Conservation (phyloP, 2,113 vertebrate species). For the Silurus meridionalis region DNA sequence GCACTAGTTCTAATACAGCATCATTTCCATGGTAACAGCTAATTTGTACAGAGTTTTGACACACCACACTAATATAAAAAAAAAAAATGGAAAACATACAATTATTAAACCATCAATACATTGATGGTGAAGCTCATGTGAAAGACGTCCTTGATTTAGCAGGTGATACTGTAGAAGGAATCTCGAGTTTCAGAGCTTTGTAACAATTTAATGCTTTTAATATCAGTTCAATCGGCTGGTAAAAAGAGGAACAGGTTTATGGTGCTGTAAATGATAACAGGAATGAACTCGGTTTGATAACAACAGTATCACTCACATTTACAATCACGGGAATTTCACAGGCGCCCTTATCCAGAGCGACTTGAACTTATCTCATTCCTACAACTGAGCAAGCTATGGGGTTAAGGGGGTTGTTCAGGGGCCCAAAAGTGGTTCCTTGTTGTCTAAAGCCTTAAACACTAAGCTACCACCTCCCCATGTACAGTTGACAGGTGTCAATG, state of each 20-base stretch:
- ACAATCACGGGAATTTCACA: too few relatives aligned
- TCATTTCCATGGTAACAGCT: neutral
- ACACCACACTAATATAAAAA: neutral
- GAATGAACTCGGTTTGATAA: neutral
- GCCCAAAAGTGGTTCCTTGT: too few relatives aligned
- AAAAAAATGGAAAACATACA: neutral
- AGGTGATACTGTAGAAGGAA: neutral
- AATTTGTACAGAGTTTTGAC: neutral
- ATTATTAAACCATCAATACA: neutral
- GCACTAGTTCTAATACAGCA: neutral
- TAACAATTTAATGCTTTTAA: neutral
- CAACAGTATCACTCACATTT: too few relatives aligned
- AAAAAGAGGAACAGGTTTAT: neutral
- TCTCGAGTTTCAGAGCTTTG: neutral
- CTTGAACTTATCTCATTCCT: too few relatives aligned
- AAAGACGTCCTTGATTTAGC: neutral
- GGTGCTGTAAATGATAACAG: neutral
- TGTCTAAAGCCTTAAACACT: too few relatives aligned
- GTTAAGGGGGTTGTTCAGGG: too few relatives aligned
- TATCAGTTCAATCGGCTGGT: neutral
- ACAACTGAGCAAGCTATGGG: too few relatives aligned
- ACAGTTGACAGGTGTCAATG: neutral
- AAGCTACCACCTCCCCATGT: too few relatives aligned
- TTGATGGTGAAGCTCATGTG: neutral
- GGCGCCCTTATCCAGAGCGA: too few relatives aligned